A percentile compares a stretch with the other conserved stretches of the same genome.
Evolutionary conservation across 2,888 invertebrate species (phyloP).

Genomic region (Dendrolimus pini): DNA sequence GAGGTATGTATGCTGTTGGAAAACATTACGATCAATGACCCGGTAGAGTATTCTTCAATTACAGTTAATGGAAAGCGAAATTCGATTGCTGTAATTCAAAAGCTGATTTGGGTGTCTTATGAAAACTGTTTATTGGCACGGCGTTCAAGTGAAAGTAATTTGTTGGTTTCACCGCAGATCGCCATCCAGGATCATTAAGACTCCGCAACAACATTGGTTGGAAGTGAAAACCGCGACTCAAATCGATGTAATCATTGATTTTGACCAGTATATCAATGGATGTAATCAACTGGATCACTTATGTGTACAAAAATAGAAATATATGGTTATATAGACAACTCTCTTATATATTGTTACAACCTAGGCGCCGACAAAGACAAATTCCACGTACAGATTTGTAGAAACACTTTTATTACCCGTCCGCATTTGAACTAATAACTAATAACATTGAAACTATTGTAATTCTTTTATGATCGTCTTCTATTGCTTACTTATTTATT

Average conservation of each 20-base stretch:
- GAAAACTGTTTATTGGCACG: conserved; percentile 27
- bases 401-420: too few relatives aligned
- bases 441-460: too few relatives aligned
- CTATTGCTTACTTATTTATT: too few relatives aligned
- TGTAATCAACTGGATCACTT: too few relatives aligned
- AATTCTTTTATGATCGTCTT: too few relatives aligned
- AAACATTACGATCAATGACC: neutral
- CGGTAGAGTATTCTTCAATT: neutral
- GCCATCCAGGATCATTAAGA: conserved; percentile 36
- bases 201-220: conserved; percentile 22
- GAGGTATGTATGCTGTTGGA: neutral
- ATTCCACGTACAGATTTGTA: too few relatives aligned
- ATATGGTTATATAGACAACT: too few relatives aligned
- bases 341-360: too few relatives aligned
- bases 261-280: too few relatives aligned
- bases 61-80: conserved; percentile 29
- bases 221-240: conserved; percentile 30
- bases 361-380: too few relatives aligned
- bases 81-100: conserved; percentile 21
- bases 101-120: conserved; percentile 34
- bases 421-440: too few relatives aligned
- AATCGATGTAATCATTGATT: neutral
- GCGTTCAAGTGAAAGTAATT: conserved; percentile 53
- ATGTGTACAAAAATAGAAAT: too few relatives aligned
- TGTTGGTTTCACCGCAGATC: conserved; percentile 35